phyloP scores from a whole-genome alignment of 2,888 invertebrate species.

The Leptura quadrifasciata region DNA sequence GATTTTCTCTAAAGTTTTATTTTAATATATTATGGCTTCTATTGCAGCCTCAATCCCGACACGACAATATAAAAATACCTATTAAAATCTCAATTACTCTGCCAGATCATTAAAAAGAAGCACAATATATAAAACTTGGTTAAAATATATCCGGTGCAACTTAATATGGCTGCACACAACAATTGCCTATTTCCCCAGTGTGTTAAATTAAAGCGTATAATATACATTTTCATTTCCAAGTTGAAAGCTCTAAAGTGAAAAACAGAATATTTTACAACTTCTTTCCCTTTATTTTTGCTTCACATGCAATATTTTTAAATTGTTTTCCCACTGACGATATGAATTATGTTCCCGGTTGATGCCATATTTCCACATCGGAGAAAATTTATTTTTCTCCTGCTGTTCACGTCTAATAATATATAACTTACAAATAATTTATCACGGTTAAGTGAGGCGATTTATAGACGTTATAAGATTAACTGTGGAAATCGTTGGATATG shows the following conservation, averaged over 20 bases:
- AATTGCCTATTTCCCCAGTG: background rate
- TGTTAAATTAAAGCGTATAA: conserved; percentile 9
- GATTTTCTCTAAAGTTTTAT: too few relatives aligned
- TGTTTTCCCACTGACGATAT: conserved; percentile 19
- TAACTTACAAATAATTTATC: conserved; percentile 26
- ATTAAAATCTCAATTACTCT: too few relatives aligned
- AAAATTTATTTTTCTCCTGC: conserved; percentile 32
- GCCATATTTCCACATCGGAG: conserved; percentile 23
- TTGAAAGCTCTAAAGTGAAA: background rate
- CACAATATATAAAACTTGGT: too few relatives aligned
- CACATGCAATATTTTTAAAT: conserved; percentile 12
- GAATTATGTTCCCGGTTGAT: conserved; percentile 25
- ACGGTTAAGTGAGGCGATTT: conserved; percentile 16
- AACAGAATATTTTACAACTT: background rate
- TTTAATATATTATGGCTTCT: too few relatives aligned
- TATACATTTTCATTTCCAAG: conserved; percentile 1
- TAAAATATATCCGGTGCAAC: background rate
- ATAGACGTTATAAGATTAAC: conserved; percentile 14
- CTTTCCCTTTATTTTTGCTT: background rate
- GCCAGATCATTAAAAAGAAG: too few relatives aligned
- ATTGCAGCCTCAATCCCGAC: too few relatives aligned
- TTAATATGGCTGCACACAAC: background rate
- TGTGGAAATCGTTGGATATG: conserved; percentile 2
- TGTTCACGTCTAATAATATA: conserved; percentile 24
- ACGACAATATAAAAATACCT: too few relatives aligned